These are phyloP conservation scores for Archilochus colubris DNA, from an alignment of 2,113 vertebrate species.

Conservation along the genomic window DNA sequence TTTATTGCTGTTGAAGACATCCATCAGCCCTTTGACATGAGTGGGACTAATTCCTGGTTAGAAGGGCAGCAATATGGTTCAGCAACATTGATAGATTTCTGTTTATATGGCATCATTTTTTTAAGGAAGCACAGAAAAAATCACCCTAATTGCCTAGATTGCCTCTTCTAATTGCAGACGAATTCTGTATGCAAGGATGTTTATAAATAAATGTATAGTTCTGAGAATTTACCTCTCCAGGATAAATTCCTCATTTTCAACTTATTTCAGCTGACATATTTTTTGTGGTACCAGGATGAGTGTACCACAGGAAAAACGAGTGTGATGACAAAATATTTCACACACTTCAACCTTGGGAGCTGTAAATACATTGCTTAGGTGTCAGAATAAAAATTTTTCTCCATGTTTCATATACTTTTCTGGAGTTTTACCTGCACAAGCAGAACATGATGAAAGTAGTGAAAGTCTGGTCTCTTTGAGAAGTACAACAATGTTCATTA, in stretches of 20 bases:
- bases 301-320: background rate
- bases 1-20: constrained; percentile 15
- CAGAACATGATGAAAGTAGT: background rate
- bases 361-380: background rate
- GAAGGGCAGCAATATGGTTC: background rate
- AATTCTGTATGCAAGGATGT: background rate
- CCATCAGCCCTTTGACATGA: constrained; percentile 8
- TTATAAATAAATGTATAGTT: background rate
- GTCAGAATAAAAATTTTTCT: background rate
- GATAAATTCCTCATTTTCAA: background rate
- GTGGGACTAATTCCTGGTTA: background rate
- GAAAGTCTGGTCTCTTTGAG: background rate
- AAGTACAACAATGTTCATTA: background rate
- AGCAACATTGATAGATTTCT: background rate
- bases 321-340: background rate
- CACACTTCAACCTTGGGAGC: background rate
- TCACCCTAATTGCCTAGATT: background rate
- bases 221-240: background rate
- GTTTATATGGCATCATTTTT: background rate
- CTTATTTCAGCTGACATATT: background rate
- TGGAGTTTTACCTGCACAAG: background rate
- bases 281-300: background rate
- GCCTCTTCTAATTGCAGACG: background rate
- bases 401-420: rapidly evolving
- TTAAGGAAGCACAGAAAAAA: background rate